phyloP scores from a whole-genome alignment of 2,113 vertebrate species.

The Chloropsis hardwickii region DNA sequence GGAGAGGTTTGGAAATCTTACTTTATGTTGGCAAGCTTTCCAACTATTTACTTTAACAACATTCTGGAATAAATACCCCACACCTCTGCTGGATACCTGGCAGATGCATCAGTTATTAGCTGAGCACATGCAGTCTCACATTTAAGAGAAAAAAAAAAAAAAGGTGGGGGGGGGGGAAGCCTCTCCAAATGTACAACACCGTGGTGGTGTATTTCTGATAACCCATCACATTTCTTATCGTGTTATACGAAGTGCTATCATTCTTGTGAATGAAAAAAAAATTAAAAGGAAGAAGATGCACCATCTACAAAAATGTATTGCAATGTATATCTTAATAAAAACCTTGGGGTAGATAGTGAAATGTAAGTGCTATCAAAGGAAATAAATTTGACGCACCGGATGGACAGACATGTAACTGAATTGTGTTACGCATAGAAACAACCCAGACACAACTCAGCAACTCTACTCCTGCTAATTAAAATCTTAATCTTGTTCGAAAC shows the following conservation, averaged over 20 bases:
- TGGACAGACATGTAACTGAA: not conserved
- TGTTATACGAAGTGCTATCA: not conserved
- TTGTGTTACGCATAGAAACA: not conserved
- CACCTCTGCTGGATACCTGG: not conserved
- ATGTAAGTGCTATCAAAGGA: not conserved
- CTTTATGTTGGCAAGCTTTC: slow-evolving; percentile 19
- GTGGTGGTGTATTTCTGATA: not conserved
- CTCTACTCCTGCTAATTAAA: not conserved
- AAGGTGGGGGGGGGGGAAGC: too few species aligned
- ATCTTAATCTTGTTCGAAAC: not conserved
- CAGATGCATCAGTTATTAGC: not conserved
- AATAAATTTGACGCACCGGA: not conserved
- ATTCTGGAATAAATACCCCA: not conserved
- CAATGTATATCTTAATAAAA: not conserved
- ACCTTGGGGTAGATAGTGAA: not conserved
- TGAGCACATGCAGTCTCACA: not conserved
- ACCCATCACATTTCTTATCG: not conserved
- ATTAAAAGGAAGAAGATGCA: not conserved
- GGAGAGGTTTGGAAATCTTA: not conserved
- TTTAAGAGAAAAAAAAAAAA: not conserved
- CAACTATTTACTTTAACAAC: not conserved
- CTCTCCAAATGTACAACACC: not conserved
- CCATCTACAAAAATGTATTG: not conserved
- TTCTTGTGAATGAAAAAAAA: not conserved
- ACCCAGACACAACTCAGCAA: not conserved